phyloP scores from a whole-genome alignment of 1,140 invertebrate genomes.

The Aphelenchoides fujianensis region DNA sequence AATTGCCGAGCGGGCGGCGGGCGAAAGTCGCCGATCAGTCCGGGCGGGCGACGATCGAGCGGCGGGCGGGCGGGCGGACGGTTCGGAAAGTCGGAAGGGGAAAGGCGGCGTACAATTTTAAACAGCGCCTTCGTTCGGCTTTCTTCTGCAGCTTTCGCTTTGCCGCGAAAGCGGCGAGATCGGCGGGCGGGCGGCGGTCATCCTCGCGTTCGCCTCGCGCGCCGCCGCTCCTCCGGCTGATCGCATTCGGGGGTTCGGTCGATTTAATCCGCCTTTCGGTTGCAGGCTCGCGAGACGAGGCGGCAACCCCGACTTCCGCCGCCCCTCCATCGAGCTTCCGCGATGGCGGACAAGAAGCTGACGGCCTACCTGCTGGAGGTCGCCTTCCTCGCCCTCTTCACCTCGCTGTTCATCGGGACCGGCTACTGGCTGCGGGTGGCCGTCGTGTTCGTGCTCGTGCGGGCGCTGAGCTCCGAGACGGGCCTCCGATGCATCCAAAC shows the following conservation, averaged over 20 bases:
- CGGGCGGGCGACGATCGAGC: neutral
- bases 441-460: neutral
- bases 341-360: neutral
- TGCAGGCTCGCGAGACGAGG: neutral
- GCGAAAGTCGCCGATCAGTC: conserved; percentile 2
- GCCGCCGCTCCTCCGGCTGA: neutral
- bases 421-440: conserved; percentile 20
- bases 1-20: neutral
- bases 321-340: neutral
- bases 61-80: no score
- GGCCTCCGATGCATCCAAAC: conserved; percentile 15
- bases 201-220: no score
- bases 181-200: neutral
- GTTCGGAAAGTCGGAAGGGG: no score
- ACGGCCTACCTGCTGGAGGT: neutral
- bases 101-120: no score
- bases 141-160: neutral
- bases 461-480: conserved; percentile 6
- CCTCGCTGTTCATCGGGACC: conserved; percentile 24
- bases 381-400: conserved; percentile 7
- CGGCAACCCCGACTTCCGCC: neutral
- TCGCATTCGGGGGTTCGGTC: neutral
- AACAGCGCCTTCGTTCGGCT: neutral
- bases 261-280: neutral
- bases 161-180: neutral